phyloP scores from a whole-genome alignment of 2,888 invertebrate genomes.

The Cataglyphis albicans region DNA sequence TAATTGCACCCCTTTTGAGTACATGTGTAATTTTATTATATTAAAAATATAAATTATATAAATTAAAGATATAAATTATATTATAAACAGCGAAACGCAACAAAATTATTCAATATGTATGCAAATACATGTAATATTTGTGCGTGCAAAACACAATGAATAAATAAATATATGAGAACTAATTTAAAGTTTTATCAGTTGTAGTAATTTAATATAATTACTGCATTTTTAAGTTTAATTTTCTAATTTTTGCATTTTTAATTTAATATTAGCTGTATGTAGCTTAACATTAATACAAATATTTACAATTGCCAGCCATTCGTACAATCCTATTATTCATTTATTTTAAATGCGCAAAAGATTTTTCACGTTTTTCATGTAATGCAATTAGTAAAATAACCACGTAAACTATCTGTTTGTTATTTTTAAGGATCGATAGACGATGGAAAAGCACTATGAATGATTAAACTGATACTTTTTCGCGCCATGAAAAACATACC shows the following conservation, averaged over 20 bases:
- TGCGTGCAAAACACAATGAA: not conserved
- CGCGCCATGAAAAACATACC: not conserved
- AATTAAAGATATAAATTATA: slow-evolving; percentile 3
- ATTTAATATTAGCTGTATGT: not conserved
- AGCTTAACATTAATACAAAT: slow-evolving; percentile 3
- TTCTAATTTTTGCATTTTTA: not conserved
- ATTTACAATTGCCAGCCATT: not conserved
- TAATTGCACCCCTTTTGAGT: not conserved
- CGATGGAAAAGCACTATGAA: not conserved
- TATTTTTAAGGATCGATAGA: not conserved
- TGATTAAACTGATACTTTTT: not conserved
- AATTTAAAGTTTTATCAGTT: not conserved
- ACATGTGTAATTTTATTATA: slow-evolving; percentile 3
- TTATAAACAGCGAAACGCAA: not conserved
- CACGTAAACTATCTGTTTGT: not conserved
- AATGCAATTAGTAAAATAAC: not conserved
- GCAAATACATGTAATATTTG: not conserved
- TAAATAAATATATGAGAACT: not conserved
- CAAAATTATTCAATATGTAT: not conserved
- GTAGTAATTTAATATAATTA: not conserved
- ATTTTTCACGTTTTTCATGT: not conserved
- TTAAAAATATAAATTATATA: not conserved
- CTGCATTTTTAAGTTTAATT: not conserved
- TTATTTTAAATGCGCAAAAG: not conserved
- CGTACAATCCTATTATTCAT: not conserved